Percentiles rank a stretch among this genome's conserved stretches.
Conservation (phyloP, 2,797 vertebrate species). For the Gymnothorax javanicus region DNA sequence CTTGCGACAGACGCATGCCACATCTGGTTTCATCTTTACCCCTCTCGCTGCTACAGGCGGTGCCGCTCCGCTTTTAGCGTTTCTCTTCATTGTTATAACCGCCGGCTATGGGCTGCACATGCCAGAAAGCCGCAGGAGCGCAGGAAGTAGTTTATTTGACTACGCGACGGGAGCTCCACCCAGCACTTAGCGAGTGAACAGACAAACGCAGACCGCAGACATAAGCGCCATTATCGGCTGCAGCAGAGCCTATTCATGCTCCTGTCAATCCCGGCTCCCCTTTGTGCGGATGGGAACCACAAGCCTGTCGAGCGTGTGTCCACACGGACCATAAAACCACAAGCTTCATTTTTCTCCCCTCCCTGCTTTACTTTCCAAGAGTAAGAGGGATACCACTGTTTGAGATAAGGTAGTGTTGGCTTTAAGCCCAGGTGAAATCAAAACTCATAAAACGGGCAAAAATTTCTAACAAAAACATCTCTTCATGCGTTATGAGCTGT, state of each 20-base stretch:
- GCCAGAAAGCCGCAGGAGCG: slow-evolving; percentile 2
- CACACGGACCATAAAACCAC: not conserved
- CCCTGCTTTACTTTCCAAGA: not conserved
- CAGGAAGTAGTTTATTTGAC: slow-evolving; percentile 18
- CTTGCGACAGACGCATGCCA: too few relatives aligned
- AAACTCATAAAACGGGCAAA: not conserved
- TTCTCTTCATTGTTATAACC: not conserved
- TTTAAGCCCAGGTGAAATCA: not conserved
- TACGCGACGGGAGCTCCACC: not conserved
- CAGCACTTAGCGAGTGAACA: not conserved
- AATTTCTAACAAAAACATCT: not conserved
- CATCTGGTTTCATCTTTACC: not conserved
- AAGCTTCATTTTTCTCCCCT: not conserved
- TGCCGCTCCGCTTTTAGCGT: not conserved
- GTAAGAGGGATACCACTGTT: not conserved
- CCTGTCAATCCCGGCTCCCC: not conserved
- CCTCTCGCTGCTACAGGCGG: not conserved
- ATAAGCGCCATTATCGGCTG: not conserved
- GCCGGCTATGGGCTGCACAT: not conserved
- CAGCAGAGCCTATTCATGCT: not conserved
- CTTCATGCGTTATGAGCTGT: not conserved
- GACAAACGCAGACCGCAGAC: not conserved
- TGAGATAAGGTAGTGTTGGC: not conserved
- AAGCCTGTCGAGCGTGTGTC: slow-evolving; percentile 7
- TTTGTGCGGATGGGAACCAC: not conserved